A percentile compares a stretch with the other conserved stretches of the same genome.
These are phyloP conservation scores for Pelodiscus sinensis DNA, from an alignment of 2,113 vertebrate genomes.

Conservation along the genomic window DNA sequence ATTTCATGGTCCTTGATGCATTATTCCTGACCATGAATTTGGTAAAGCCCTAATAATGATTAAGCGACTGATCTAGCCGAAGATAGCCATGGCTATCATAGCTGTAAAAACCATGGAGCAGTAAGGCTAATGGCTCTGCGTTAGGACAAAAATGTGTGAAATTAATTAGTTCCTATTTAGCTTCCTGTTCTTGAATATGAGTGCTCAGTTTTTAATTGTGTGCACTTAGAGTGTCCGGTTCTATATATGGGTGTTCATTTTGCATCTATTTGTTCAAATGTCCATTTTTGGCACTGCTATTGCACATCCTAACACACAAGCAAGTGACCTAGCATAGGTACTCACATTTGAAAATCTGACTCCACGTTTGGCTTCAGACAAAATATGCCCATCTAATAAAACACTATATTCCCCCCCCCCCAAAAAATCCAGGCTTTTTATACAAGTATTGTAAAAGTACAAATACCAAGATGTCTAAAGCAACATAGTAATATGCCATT, in stretches of 20 bases:
- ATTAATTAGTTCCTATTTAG: neutral
- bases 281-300: accelerated
- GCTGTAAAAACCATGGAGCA: neutral
- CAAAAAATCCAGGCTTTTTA: neutral
- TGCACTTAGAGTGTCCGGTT: neutral
- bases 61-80: neutral
- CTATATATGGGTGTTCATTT: accelerated
- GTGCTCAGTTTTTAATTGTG: neutral
- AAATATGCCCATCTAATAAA: constrained; percentile 34
- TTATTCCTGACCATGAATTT: no score
- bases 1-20: no score
- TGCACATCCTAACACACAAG: neutral
- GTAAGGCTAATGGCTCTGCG: neutral
- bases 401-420: neutral
- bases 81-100: neutral
- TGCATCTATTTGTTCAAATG: neutral
- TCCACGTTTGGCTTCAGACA: neutral
- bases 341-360: neutral
- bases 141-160: neutral
- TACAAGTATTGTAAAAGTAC: neutral
- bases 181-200: neutral
- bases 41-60: neutral
- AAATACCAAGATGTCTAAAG: constrained; percentile 17
- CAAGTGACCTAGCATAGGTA: neutral
- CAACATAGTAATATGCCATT: constrained; percentile 13